Base-by-base conservation (phyloP, 64 coral and sea anemone genomes). In the Stichodactyla helianthus region DNA sequence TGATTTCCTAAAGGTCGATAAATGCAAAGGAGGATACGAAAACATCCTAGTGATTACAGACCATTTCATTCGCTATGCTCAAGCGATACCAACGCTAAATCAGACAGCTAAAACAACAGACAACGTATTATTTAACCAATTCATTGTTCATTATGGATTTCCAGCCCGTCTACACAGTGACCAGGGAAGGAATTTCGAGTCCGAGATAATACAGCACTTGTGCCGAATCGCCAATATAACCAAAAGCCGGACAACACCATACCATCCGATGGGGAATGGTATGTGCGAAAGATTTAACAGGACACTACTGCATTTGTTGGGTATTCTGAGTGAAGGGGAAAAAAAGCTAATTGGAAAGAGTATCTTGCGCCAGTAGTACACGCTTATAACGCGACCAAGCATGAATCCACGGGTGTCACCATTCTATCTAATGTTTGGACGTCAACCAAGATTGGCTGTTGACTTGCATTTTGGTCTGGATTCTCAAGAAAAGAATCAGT, bases 291-390 rank as follows among this genome's bases (percentile, higher is more conserved):
- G 35, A 44, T 44, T 44, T 44, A 44, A 44, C 35, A 44, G 35
- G 1, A 44, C 35, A 44, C 35, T 44, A 44, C 35, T 87, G 8
- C 65, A 54, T 54, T 74, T 79, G 71, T 87, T 87, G 16, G 27
- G 86, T 57, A 87, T 67, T 77, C 86, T 87, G 7, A 61, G 62
- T 53, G 67, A 87, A 17, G 77, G 4, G 77, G 4, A 44, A 9
- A 87, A 22, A 87, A 87, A 87, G 11, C 64, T 52, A 87, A 87
- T 35, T 84, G 82, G 82, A 84, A 84, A 54, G 82, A 84, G 23
- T 56, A 23, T 15, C 82, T 59, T 11, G 57, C 52, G 50, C 52
- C 52, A 84, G 82, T 56, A 19, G 54, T 84, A n/a, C 54, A 84
- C 55, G 82, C 54, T 18, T 84, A 84, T 28, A 84, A 84, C 54